Evolutionary conservation across 2,113 vertebrate genomes (phyloP), one percentile per base, ranked within the genome.

Genomic region (Melospiza melodia): DNA sequence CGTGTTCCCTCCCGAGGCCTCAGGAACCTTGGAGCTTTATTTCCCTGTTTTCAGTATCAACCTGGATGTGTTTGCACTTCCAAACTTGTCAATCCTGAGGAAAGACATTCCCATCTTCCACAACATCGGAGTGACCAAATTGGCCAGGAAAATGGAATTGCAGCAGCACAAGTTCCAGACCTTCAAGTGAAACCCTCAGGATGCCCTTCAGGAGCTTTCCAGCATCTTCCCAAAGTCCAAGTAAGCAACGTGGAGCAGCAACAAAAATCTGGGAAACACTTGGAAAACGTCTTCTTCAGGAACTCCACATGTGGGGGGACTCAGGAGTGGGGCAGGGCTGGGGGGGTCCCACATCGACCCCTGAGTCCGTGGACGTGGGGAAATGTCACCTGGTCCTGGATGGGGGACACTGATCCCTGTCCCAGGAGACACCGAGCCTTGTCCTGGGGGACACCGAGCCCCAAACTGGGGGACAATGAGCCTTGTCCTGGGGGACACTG

Each of bases 21-120:
- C 0, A 0, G 62, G 30, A 68, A 41, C 6, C 55, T 54, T 0
- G 0, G 72, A 33, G 22, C 41, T 63, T 65, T 15, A 3, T 15
- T 31, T 49, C 25, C 48, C n/a, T 62, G 4, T 43, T 61, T 63
- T 17, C 49, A 23, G 5, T 8, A 19, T 23, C 31, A 84, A 35
- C 22, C 55, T 37, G 63, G 44, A 20, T 12, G 61, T 61, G 46
- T n/a, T 30, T 61, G 39, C 62, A 48, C 30, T 75, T 68, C 62
- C 69, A 61, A 68, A 54, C 11, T 59, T 67, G 21, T 46, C 13
- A 9, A 5, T 12, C 3, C 17, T 0, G 1, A 49, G 30, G 39
- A 49, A 23, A 20, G 61, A 24, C 2, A 21, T 46, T 75, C 19
- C 8, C 49, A 1, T 23, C 86, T 23, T 37, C 76, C 59, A 8